These are phyloP conservation scores for Pseudeuparius sepicola DNA, from an alignment of 2,888 invertebrate genomes.

Conservation along the genomic window DNA sequence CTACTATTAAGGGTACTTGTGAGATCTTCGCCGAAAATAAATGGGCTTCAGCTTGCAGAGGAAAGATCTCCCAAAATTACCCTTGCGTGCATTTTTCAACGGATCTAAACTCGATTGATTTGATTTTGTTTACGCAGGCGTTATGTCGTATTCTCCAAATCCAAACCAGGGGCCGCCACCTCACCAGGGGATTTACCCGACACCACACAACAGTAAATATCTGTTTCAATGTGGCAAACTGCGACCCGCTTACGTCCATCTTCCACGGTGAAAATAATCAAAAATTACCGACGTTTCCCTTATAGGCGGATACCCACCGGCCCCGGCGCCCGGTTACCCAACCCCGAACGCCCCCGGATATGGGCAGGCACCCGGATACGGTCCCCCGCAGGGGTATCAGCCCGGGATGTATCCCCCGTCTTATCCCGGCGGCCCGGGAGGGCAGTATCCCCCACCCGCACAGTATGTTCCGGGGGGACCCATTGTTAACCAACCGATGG, in stretches of 20 bases:
- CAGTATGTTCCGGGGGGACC: slow-evolving; percentile 41
- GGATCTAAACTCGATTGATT: slow-evolving; percentile 3
- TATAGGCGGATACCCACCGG: slow-evolving; percentile 26
- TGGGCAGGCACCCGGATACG: slow-evolving; percentile 24
- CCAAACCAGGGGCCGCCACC: slow-evolving; percentile 33
- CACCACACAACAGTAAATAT: slow-evolving; percentile 29
- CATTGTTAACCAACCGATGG: slow-evolving; percentile 31
- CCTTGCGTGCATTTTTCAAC: too few relatives aligned
- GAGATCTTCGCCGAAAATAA: too few relatives aligned
- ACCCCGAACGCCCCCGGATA: slow-evolving; percentile 29
- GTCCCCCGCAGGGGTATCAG: slow-evolving; percentile 28
- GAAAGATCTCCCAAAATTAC: too few relatives aligned
- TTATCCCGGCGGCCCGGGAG: slow-evolving; percentile 24
- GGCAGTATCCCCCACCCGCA: slow-evolving; percentile 24
- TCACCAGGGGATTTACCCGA: slow-evolving; percentile 36
- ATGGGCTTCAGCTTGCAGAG: too few relatives aligned
- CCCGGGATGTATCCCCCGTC: slow-evolving; percentile 27
- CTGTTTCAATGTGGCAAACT: too few relatives aligned
- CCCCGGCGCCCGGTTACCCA: slow-evolving; percentile 24
- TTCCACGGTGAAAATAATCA: too few relatives aligned
- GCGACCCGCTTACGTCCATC: background rate
- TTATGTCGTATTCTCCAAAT: slow-evolving; percentile 23
- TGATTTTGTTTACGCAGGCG: background rate
- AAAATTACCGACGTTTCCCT: too few relatives aligned
- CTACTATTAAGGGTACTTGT: too few relatives aligned